Conservation (phyloP, 2,113 vertebrate species). For the Natator depressus region DNA sequence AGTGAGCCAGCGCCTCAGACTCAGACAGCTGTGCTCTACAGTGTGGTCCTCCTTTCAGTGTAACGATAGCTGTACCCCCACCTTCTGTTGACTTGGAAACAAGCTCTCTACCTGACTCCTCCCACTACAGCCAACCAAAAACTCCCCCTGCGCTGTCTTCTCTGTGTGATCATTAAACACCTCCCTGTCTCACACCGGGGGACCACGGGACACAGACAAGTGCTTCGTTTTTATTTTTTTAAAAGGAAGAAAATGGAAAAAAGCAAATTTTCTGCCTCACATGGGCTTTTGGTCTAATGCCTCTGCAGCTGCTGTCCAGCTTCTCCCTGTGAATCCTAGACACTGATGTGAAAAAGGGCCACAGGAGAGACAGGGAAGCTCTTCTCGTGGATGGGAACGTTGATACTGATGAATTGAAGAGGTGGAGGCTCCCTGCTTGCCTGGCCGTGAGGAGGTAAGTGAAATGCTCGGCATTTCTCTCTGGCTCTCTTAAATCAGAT, state of each 20-base stretch:
- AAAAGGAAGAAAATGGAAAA: conserved; percentile 14
- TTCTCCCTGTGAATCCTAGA: background rate
- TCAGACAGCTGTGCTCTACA: conserved; percentile 16
- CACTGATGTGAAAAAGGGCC: conserved; percentile 58
- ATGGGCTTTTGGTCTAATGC: background rate
- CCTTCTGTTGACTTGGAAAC: conserved; percentile 68
- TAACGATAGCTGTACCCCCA: background rate
- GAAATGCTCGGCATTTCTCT: background rate
- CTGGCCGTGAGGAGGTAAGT: conserved; percentile 52
- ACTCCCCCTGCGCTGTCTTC: conserved; percentile 52
- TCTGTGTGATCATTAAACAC: conserved; percentile 2
- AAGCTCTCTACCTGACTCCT: conserved; percentile 54
- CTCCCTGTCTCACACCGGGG: conserved; percentile 56
- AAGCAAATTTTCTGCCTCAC: background rate
- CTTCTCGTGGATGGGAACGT: conserved; percentile 5
- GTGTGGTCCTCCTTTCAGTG: conserved; percentile 2
- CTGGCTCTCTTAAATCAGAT: background rate
- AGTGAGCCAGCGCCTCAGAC: conserved; percentile 18
- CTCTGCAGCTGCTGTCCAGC: conserved; percentile 16
- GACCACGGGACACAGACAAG: background rate
- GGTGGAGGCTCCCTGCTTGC: conserved; percentile 29
- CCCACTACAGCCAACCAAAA: conserved; percentile 51
- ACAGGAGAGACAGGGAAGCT: background rate
- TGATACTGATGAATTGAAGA: conserved; percentile 34
- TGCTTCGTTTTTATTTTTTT: background rate